Base-by-base conservation (phyloP, 2,888 invertebrate genomes). In the Agrochola lota region DNA sequence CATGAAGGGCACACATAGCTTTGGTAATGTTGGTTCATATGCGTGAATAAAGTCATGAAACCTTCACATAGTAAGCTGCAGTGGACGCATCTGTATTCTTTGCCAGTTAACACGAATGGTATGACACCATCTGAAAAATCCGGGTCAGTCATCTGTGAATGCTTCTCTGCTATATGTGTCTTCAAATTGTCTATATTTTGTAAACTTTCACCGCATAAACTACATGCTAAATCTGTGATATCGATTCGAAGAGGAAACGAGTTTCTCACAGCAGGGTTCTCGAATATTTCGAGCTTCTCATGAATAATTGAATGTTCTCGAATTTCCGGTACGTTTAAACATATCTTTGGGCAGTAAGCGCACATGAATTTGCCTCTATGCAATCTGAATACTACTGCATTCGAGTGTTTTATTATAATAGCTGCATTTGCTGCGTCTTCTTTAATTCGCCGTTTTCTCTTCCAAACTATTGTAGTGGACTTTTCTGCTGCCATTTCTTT, bases 21-120 rank as follows among this genome's bases (percentile, higher is more conserved):
- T 81, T 94, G 95, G 71, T 95, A 93, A 89, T 97, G 96, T 74
- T 92, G 91, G 85, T 97, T 97, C 93, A 96, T 96, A 62, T 97
- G 95, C 7, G 89, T 85, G 26, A 92, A 91, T 5, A 95, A 85
- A n/a, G 88, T 91, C 90, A 94, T 90, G 15, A 93, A 92, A 0
- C 91, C 88, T 76, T 93, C 91, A 64, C 92, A 94, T 5, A 81
- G 35, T 5, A 79, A 74, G 7, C 85, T 86, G 73, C 95, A 95
- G 69, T 88, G 86, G 0, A 93, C 92, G 80, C 95, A 95, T 82
- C 85, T 92, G 40, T 90, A 91, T 40, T 92, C 92, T 40, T 92
- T 91, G 12, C 88, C 91, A 0, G 92, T 92, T 49, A 95, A 82
- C 11, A 93, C 77, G 57, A 93, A 95, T 0, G 95, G 95, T 52